Percentiles rank a stretch among this genome's conserved stretches.
Evolutionary conservation across 2,888 invertebrate genomes (phyloP).

Genomic region (Orgyia antiqua): DNA sequence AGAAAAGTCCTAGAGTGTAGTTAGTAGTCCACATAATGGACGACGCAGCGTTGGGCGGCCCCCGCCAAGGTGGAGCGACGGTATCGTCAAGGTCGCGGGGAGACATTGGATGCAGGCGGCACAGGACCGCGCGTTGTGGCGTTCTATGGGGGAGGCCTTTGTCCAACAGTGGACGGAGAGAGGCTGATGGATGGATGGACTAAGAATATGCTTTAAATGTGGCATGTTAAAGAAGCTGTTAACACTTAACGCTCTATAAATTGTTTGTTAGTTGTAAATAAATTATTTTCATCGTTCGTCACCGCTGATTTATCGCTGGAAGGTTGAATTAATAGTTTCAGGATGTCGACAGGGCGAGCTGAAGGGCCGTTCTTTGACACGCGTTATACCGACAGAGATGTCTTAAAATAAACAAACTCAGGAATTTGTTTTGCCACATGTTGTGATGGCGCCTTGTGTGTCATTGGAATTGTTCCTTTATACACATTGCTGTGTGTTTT

Average conservation of each 20-base stretch:
- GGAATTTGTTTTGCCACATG: slow-evolving; percentile 18
- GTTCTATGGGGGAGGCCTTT: no score
- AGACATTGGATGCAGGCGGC: no score
- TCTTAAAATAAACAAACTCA: slow-evolving; percentile 38
- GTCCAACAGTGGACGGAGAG: no score
- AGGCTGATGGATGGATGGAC: no score
- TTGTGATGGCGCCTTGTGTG: slow-evolving; percentile 3
- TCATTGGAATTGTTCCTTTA: background rate
- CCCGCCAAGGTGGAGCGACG: no score
- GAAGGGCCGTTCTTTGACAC: slow-evolving; percentile 25
- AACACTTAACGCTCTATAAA: slow-evolving; percentile 44
- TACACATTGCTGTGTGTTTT: no score
- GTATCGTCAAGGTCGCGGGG: no score
- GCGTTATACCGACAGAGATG: slow-evolving; percentile 29
- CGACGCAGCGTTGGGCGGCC: no score
- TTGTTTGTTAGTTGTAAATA: slow-evolving; percentile 42
- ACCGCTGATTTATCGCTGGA: slow-evolving; percentile 44
- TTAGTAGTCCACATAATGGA: no score
- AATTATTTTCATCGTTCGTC: slow-evolving; percentile 51
- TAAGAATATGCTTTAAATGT: background rate
- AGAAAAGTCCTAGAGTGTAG: no score
- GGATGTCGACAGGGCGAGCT: slow-evolving; percentile 39
- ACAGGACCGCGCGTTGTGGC: no score
- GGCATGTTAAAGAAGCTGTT: slow-evolving; percentile 33
- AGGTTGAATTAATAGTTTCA: slow-evolving; percentile 55